Evolutionary conservation across 37 sponge, comb jelly and placozoan genomes (phyloP).

Genomic region (Beroe ovata): DNA sequence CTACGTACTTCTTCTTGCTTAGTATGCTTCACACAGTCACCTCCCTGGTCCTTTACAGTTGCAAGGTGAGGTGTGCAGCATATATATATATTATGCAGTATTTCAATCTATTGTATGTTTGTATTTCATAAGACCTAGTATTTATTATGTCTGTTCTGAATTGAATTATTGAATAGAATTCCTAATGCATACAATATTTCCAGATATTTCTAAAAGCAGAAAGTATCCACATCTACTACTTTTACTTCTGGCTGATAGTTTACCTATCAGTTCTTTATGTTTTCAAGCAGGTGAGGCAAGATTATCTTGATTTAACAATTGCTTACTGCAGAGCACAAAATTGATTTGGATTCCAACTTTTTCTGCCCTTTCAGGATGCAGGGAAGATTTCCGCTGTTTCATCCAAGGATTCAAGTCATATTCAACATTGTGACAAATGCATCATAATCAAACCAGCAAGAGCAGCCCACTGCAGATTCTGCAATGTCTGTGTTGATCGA

Average conservation of each 20-base stretch:
- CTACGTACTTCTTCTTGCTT: constrained; percentile 56
- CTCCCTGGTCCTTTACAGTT: constrained; percentile 60
- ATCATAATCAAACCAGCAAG: neutral
- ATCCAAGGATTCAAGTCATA: constrained; percentile 7
- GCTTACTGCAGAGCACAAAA: too few relatives aligned
- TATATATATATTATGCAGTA: too few relatives aligned
- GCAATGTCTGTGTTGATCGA: constrained; percentile 36
- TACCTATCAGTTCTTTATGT: constrained; percentile 40
- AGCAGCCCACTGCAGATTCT: constrained; percentile 43
- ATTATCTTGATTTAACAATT: too few relatives aligned
- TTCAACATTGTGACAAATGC: constrained; percentile 37
- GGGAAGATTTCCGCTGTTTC: constrained; percentile 26
- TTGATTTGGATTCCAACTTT: too few relatives aligned
- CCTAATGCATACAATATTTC: too few relatives aligned
- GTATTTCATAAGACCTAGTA: too few relatives aligned
- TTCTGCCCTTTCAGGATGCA: constrained; percentile 18
- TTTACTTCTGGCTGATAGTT: constrained; percentile 59
- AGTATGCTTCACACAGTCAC: constrained; percentile 66
- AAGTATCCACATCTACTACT: constrained; percentile 47
- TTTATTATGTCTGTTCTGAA: too few relatives aligned
- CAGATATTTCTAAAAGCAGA: constrained; percentile 51
- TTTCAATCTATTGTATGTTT: too few relatives aligned
- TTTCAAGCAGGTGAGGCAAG: constrained; percentile 60
- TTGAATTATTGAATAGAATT: too few relatives aligned
- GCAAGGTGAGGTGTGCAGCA: constrained; percentile 50